Evolutionary conservation across 92 coral and sea anemone species (phyloP).

Genomic region (Heteractis magnifica): DNA sequence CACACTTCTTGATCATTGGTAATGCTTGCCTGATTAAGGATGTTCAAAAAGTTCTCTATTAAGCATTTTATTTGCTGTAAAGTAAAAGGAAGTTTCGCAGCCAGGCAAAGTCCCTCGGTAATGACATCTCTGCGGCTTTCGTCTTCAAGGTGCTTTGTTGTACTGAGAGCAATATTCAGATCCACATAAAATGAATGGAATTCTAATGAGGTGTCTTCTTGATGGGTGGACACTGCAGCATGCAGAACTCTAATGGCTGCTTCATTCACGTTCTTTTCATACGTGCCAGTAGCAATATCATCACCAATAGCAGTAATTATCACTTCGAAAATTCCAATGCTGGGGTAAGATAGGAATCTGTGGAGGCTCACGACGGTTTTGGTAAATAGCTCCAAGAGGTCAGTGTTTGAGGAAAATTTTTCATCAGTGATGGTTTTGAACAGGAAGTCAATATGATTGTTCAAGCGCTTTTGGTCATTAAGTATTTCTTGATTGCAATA

Average conservation of each 20-base stretch:
- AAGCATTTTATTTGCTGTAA: not conserved
- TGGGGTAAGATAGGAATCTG: not conserved
- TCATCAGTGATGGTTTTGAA: not conserved
- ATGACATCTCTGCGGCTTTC: not conserved
- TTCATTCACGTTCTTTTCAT: slow-evolving; percentile 5
- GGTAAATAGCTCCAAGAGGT: not conserved
- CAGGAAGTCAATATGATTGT: not conserved
- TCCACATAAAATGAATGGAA: not conserved
- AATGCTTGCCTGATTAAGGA: not conserved
- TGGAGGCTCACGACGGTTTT: no score
- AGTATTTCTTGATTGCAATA: not conserved
- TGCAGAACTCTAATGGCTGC: not conserved
- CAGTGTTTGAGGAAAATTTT: not conserved
- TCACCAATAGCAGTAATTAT: slow-evolving; percentile 5
- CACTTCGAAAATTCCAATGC: not conserved
- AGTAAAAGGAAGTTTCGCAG: not conserved
- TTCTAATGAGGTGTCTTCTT: not conserved
- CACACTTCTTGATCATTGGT: not conserved
- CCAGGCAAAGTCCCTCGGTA: not conserved
- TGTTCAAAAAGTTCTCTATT: not conserved
- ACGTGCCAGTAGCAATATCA: slow-evolving; percentile 14
- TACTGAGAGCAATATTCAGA: not conserved
- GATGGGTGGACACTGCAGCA: not conserved
- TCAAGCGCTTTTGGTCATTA: not conserved
- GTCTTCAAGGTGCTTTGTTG: not conserved